phyloP scores from a whole-genome alignment of 1,140 invertebrate genomes.

The Drosophila lacteicornis region DNA sequence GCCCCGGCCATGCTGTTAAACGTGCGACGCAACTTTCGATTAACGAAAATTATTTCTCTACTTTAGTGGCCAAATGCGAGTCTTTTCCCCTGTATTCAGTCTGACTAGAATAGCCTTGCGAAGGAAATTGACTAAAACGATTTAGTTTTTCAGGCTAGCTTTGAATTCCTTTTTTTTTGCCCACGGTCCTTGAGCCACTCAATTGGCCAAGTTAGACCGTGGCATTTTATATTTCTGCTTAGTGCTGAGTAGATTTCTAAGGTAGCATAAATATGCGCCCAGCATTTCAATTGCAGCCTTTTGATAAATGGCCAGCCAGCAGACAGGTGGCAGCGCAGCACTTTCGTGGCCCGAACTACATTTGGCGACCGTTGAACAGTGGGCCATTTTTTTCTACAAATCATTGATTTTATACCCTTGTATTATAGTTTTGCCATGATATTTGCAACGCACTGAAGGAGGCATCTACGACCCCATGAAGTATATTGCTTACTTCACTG shows the following conservation, averaged over 20 bases:
- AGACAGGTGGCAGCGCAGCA: slow-evolving; percentile 42
- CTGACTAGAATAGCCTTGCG: not conserved
- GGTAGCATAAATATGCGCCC: slow-evolving; percentile 59
- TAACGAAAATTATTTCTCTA: slow-evolving; percentile 82
- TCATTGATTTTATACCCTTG: too few species aligned
- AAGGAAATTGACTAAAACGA: slow-evolving; percentile 43
- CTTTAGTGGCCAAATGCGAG: slow-evolving; percentile 64
- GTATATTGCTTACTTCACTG: too few species aligned
- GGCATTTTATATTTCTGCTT: slow-evolving; percentile 34
- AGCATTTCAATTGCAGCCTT: slow-evolving; percentile 76
- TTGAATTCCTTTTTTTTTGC: slow-evolving; percentile 69
- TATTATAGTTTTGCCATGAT: too few species aligned
- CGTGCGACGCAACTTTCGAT: slow-evolving; percentile 79
- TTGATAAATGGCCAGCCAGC: slow-evolving; percentile 74
- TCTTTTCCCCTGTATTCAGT: not conserved
- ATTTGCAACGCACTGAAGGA: too few species aligned
- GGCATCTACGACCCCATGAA: too few species aligned
- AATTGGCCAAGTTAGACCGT: slow-evolving; percentile 60
- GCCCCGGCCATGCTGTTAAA: slow-evolving; percentile 62
- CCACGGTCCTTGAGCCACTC: slow-evolving; percentile 22
- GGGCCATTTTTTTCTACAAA: not conserved
- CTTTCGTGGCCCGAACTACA: slow-evolving; percentile 70
- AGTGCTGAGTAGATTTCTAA: slow-evolving; percentile 61
- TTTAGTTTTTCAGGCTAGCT: slow-evolving; percentile 66
- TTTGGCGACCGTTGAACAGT: slow-evolving; percentile 53